Evolutionary conservation across 1,140 invertebrate species (phyloP).

Genomic region (Solenopsis fugax): DNA sequence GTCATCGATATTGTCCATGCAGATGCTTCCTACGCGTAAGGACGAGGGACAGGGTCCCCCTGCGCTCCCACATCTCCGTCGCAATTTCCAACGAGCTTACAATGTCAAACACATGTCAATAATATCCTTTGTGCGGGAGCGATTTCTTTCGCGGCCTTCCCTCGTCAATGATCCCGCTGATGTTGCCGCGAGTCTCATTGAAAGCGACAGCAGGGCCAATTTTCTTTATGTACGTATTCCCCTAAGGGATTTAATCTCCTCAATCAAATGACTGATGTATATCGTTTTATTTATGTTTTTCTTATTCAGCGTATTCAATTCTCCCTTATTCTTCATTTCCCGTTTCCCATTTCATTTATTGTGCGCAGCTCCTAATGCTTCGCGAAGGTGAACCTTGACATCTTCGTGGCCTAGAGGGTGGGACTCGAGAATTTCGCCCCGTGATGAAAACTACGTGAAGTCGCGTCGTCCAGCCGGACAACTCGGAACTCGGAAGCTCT

Average conservation of each 20-base stretch:
- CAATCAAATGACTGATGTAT: too few relatives aligned
- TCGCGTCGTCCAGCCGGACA: background rate
- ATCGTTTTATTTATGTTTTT: too few relatives aligned
- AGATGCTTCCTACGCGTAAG: constrained; percentile 4
- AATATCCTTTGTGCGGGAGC: constrained; percentile 31
- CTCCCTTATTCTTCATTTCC: too few relatives aligned
- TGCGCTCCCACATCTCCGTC: background rate
- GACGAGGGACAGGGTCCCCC: background rate
- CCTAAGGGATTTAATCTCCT: too few relatives aligned
- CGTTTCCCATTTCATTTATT: too few relatives aligned
- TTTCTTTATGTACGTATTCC: too few relatives aligned
- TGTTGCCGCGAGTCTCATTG: background rate
- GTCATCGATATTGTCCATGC: constrained; percentile 45
- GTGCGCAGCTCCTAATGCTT: background rate
- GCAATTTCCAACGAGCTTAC: constrained; percentile 12
- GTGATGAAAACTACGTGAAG: background rate
- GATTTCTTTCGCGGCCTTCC: constrained; percentile 15
- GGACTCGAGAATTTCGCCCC: background rate
- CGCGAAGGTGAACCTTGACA: constrained; percentile 51
- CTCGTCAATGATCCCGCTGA: background rate
- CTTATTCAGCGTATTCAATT: too few relatives aligned
- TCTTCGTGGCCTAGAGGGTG: background rate
- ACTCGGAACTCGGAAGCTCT: background rate
- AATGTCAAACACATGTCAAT: constrained; percentile 26
- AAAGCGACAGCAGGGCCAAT: background rate